A percentile compares a stretch with the other conserved stretches of the same genome.
These are phyloP conservation scores for Cremastinae sp. DNA, from an alignment of 2,888 invertebrate genomes.

Conservation along the genomic window DNA sequence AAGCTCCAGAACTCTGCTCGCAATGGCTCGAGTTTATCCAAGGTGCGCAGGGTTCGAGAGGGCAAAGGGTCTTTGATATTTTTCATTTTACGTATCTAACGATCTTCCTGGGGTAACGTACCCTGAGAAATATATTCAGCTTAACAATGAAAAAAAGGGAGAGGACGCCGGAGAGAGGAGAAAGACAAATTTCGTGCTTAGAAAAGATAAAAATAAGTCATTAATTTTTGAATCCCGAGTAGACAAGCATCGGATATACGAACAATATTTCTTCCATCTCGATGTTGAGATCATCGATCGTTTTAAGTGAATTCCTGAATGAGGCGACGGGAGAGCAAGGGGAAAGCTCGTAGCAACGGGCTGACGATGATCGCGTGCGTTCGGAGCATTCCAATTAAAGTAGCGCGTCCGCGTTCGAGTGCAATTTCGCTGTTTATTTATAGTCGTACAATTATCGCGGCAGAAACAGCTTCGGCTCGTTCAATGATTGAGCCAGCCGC, in stretches of 20 bases:
- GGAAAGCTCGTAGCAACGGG: slow-evolving; percentile 69
- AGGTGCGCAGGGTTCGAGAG: slow-evolving; percentile 42
- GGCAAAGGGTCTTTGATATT: slow-evolving; percentile 50
- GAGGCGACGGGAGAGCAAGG: background rate
- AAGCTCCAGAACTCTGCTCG: slow-evolving; percentile 8
- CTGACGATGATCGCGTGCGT: slow-evolving; percentile 68
- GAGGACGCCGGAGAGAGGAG: slow-evolving; percentile 1
- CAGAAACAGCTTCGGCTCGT: slow-evolving; percentile 64
- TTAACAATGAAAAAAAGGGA: background rate
- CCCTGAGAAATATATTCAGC: background rate
- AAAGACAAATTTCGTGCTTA: background rate
- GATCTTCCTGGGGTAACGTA: slow-evolving; percentile 41
- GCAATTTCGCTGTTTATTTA: slow-evolving; percentile 75
- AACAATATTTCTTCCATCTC: slow-evolving; percentile 34
- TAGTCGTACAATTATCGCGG: slow-evolving; percentile 72
- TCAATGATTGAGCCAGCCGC: slow-evolving; percentile 67
- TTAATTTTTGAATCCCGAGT: slow-evolving; percentile 35
- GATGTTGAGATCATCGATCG: slow-evolving; percentile 67
- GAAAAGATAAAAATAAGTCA: slow-evolving; percentile 6
- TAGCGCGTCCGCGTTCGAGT: slow-evolving; percentile 66
- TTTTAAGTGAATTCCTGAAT: slow-evolving; percentile 72
- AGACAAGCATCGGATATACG: slow-evolving; percentile 36
- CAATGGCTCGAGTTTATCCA: slow-evolving; percentile 44
- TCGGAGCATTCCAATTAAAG: slow-evolving; percentile 73
- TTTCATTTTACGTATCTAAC: slow-evolving; percentile 51